Percentiles rank a stretch among this genome's conserved stretches.
These are phyloP conservation scores for Panopea generosa DNA, from an alignment of 2,888 invertebrate genomes.

Conservation along the genomic window DNA sequence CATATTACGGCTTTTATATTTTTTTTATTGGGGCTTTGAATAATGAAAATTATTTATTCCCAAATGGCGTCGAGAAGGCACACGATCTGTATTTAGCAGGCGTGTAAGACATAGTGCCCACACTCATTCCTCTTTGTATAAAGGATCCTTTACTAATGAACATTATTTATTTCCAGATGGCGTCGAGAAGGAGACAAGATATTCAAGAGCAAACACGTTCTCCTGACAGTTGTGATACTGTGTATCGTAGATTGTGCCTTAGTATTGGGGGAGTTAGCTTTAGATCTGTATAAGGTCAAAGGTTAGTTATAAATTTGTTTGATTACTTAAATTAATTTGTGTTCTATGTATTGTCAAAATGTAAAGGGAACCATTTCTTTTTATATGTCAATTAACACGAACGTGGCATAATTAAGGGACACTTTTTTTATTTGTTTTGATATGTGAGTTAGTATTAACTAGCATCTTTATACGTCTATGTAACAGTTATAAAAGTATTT, in stretches of 20 bases:
- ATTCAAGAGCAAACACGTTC: slow-evolving; percentile 77
- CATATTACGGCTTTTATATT: too few relatives aligned
- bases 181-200: slow-evolving; percentile 74
- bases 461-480: too few relatives aligned
- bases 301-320: slow-evolving; percentile 68
- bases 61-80: too few relatives aligned
- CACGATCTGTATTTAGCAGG: too few relatives aligned
- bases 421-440: background rate
- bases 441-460: too few relatives aligned
- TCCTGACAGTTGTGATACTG: slow-evolving; percentile 76
- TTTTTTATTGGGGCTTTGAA: too few relatives aligned
- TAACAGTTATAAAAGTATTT: too few relatives aligned
- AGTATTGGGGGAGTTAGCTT: slow-evolving; percentile 79
- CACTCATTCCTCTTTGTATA: too few relatives aligned
- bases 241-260: slow-evolving; percentile 79
- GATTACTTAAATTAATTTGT: background rate
- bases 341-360: background rate
- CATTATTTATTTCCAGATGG: slow-evolving; percentile 69
- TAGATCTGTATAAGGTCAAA: slow-evolving; percentile 80
- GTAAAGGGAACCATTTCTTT: background rate
- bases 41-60: too few relatives aligned
- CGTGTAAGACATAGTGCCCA: too few relatives aligned
- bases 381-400: background rate
- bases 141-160: too few relatives aligned
- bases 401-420: background rate